phyloP scores from a whole-genome alignment of 2,797 vertebrate genomes.

The Pempheris klunzingeri region DNA sequence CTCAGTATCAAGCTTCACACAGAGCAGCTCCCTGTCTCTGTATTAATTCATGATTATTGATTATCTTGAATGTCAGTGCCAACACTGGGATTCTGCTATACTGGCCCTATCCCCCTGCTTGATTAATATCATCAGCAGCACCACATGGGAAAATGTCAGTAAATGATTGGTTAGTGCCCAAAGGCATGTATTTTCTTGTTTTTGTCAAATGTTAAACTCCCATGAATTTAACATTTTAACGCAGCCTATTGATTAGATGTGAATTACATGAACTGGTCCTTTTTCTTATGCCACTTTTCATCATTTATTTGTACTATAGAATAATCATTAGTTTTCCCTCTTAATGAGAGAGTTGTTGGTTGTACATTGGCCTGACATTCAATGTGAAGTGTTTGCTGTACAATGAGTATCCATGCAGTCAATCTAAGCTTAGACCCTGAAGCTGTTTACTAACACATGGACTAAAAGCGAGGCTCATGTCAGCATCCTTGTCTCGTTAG shows the following conservation, averaged over 20 bases:
- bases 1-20: conserved; percentile 15
- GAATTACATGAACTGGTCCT: background rate
- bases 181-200: background rate
- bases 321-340: background rate
- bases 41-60: conserved; percentile 53
- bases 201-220: background rate
- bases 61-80: conserved; percentile 39
- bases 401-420: conserved; percentile 2
- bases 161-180: background rate
- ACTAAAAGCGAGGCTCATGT: conserved; percentile 34
- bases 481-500: conserved; percentile 56
- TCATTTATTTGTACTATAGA: background rate
- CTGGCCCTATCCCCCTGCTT: background rate
- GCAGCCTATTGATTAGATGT: background rate
- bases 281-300: background rate
- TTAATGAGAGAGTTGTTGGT: background rate
- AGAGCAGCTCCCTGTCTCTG: background rate
- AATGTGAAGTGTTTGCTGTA: background rate
- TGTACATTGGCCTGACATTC: background rate
- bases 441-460: conserved; percentile 34
- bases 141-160: background rate
- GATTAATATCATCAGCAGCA: background rate
- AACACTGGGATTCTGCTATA: conserved; percentile 12
- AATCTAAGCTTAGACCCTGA: background rate
- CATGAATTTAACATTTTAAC: background rate